Evolutionary conservation across 2,113 vertebrate genomes (phyloP), one percentile per base, ranked within the genome.

Genomic region (Zosterops lateralis): DNA sequence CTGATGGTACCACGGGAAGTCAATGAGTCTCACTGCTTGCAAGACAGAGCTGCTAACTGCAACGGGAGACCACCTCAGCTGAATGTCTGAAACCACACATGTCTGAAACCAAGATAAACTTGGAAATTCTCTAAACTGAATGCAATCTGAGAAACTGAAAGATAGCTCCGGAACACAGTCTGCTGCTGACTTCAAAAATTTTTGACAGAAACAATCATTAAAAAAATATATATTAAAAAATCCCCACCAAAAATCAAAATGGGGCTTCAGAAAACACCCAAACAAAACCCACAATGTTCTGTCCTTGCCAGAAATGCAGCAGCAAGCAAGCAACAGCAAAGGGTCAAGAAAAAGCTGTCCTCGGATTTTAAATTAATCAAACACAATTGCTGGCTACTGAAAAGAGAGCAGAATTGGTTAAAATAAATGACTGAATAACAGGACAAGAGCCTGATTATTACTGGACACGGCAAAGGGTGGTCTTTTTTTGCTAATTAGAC

Each of bases 1-100:
- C 9, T 34, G 29, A 44, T 4, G 5, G 40, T 16, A 60, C 12
- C 17, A 45, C 0, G 0, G 44, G 9, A 84, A 38, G 21, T 17
- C 13, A 68, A 8, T 5, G 6, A 50, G 22, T 21, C 34, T 54
- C 58, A 51, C 0, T 29, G 54, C 28, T 72, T 66, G 21, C 15
- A 67, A 22, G 16, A 36, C 36, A 38, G 32, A 91, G 17, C 20
- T 56, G 60, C 60, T 56, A 25, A 53, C 11, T 10, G 11, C 60
- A 51, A 16, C 0, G 0, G 19, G 36, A 81, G 60, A 68, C 18
- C n/a, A 42, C 15, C n/a, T 51, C 19, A 42, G 24, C 40, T 38
- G 38, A 38, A 54, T 3, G 7, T 22, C 38, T 17, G 7, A 58
- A 60, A 72, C 24, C 28, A 47, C 38, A 38, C 38, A 54, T 3